Conservation (phyloP, 1,140 invertebrate genomes). For the Drosophila kanapiae region DNA sequence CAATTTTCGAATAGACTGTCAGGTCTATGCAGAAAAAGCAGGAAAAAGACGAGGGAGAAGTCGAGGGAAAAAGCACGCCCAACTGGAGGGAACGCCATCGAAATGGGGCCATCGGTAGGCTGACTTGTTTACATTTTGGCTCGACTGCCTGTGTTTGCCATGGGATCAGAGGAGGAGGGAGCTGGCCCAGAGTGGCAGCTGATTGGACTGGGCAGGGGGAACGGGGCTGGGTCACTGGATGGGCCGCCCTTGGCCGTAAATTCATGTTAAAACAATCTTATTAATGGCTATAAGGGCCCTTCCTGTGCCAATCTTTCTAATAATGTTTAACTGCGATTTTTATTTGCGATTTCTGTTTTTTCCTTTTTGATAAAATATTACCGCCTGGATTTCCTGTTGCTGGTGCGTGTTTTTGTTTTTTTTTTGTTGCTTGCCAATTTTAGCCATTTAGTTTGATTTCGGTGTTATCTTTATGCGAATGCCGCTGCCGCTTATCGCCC, state of each 20-base stretch:
- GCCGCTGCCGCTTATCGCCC: conserved; percentile 69
- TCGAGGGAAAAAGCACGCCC: conserved; percentile 12
- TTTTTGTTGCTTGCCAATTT: conserved; percentile 67
- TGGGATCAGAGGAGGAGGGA: conserved; percentile 24
- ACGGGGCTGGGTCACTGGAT: conserved; percentile 31
- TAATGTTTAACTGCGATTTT: conserved; percentile 83
- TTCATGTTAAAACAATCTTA: conserved; percentile 83
- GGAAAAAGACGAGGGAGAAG: neutral
- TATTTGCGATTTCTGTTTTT: conserved; percentile 59
- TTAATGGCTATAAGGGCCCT: conserved; percentile 72
- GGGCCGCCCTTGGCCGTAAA: conserved; percentile 65
- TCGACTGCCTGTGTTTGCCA: conserved; percentile 40
- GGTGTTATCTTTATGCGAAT: conserved; percentile 73
- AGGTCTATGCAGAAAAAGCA: conserved; percentile 16
- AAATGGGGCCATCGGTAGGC: conserved; percentile 37
- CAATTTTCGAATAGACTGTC: conserved; percentile 74
- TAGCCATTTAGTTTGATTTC: conserved; percentile 83
- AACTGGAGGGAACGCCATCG: conserved; percentile 39
- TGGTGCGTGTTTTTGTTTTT: conserved; percentile 36
- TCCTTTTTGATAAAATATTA: conserved; percentile 63
- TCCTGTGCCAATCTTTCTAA: conserved; percentile 52
- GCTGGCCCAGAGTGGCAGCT: neutral
- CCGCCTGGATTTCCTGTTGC: conserved; percentile 74
- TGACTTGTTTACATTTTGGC: conserved; percentile 74
- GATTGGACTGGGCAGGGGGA: neutral